A percentile compares a stretch with the other conserved stretches of the same genome.
Evolutionary conservation across 2,797 vertebrate species (phyloP).

Genomic region (Tapera naevia): DNA sequence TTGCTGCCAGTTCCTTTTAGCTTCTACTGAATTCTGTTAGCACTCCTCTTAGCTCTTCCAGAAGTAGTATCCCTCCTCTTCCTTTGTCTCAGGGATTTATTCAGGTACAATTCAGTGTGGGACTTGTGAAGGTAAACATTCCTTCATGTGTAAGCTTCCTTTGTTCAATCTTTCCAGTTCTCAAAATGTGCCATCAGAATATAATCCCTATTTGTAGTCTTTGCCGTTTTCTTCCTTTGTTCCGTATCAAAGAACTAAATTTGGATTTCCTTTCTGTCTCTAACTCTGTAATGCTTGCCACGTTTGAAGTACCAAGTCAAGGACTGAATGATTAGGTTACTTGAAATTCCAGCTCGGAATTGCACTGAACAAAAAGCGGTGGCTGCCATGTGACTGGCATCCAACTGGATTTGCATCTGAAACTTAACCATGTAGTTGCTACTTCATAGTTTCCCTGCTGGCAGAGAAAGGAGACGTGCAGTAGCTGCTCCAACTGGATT

Average conservation of each 20-base stretch:
- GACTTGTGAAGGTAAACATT: background rate
- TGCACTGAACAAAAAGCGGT: background rate
- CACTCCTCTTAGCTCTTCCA: background rate
- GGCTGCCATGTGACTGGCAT: background rate
- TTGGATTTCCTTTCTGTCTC: background rate
- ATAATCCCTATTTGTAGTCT: background rate
- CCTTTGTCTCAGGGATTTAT: background rate
- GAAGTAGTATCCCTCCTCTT: background rate
- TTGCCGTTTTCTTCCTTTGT: background rate
- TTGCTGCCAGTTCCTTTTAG: slow-evolving; percentile 14
- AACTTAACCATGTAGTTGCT: background rate
- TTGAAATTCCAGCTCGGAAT: slow-evolving; percentile 39
- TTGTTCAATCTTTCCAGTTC: background rate
- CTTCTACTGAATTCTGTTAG: background rate
- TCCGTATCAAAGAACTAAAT: background rate
- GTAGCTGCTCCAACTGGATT: background rate
- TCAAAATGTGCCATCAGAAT: background rate
- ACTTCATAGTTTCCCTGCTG: background rate
- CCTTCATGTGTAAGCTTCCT: background rate
- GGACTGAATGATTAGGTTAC: background rate
- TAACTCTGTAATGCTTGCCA: background rate
- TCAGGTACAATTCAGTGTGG: background rate
- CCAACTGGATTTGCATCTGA: slow-evolving; percentile 22
- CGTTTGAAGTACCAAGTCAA: background rate
- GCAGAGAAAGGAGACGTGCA: background rate